Base-by-base conservation (phyloP, 2,113 vertebrate species). In the Microcebus jonahi region DNA sequence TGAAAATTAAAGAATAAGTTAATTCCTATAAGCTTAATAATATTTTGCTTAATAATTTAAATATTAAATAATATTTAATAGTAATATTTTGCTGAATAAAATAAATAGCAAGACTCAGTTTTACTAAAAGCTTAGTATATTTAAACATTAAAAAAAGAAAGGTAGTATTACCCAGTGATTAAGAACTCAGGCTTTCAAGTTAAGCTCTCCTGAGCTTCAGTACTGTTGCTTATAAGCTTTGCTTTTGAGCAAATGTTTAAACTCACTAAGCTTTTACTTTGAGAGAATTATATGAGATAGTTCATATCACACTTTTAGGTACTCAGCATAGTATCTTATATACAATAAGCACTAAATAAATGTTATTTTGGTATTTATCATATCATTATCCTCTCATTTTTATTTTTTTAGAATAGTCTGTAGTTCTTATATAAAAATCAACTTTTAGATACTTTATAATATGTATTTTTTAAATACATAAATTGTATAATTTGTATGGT, bases 1-100 rank as follows among this genome's bases (percentile, higher is more conserved):
- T 91, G 67, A 88, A 93, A 97, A 79, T 95, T 36, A 11, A 67
- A 79, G 23, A 42, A 61, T 67, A 94, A 77, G 45, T 55, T 42
- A 75, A 4, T 94, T 91, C 31, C 68, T 48, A 21, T 15, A 70
- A 86, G 42, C n/a, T 73, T 80, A 70, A 36, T 73, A 67, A 77
- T 90, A 84, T 50, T 95, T 87, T 88, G 29, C 34, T 90, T 63
- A 6, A 61, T 27, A 61, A 63, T 63, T 63, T 63, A 63, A 63
- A 63, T 63, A 29, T 63, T 63, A 63, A 61, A 27, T 61, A 61
- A 29, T 63, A 57, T 57, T 57, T 57, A 27, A 63, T 63, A 63
- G 61, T 63, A 63, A 63, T 21, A 77, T 50, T 95, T 90, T 88
- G 39, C 34, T 88, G 27, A 87, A 31, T 76, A 63, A 53, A 89